Percentiles rank a stretch among this genome's conserved stretches.
Evolutionary conservation across 2,888 invertebrate genomes (phyloP).

Genomic region (Sphaerophoria taeniata): DNA sequence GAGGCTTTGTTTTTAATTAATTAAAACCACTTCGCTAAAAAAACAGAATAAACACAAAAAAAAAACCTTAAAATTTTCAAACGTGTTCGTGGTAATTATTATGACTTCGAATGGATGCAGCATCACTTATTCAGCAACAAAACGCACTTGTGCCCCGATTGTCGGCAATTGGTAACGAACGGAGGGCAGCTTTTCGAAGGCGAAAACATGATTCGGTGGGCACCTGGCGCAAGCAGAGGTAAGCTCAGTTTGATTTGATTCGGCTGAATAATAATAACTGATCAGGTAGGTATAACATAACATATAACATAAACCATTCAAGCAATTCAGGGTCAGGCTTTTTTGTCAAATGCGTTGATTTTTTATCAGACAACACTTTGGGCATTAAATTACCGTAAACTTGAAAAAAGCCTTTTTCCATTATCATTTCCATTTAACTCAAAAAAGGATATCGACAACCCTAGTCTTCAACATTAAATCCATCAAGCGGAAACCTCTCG

Average conservation of each 20-base stretch:
- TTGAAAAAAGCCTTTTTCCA: not conserved
- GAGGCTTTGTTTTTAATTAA: not conserved
- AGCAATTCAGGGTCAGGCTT: too few species aligned
- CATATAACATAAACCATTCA: too few species aligned
- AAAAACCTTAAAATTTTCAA: not conserved
- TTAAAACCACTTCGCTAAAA: not conserved
- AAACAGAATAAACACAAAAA: not conserved
- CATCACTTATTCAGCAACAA: slow-evolving; percentile 63
- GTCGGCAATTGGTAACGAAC: slow-evolving; percentile 80
- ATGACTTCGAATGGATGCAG: slow-evolving; percentile 68
- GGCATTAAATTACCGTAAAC: not conserved
- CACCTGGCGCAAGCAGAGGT: slow-evolving; percentile 80
- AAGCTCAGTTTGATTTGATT: slow-evolving; percentile 58
- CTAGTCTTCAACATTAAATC: slow-evolving; percentile 1
- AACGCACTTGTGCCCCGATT: slow-evolving; percentile 75
- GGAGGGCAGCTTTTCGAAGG: slow-evolving; percentile 81
- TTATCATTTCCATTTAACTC: not conserved
- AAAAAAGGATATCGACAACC: not conserved
- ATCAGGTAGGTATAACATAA: not conserved
- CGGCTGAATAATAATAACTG: not conserved
- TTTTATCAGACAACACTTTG: too few species aligned
- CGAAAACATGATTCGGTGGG: slow-evolving; percentile 81
- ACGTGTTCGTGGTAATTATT: slow-evolving; percentile 10
- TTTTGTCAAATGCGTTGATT: too few species aligned
- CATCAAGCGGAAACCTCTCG: not conserved